Evolutionary conservation across 2,888 invertebrate genomes (phyloP), one percentile per base, ranked within the genome.

Genomic region (Malthinus seriepunctatus): DNA sequence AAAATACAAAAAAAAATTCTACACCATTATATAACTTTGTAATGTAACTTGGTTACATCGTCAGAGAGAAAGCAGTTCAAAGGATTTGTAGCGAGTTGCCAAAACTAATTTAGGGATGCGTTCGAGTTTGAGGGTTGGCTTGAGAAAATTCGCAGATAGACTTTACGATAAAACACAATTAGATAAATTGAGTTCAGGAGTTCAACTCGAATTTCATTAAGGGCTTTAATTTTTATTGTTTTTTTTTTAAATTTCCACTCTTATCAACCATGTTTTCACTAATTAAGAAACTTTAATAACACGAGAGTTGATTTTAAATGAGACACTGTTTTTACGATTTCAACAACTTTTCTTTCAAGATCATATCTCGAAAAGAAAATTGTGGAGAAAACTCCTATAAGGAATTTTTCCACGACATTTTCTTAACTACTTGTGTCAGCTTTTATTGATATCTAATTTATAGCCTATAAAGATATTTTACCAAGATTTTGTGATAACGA

Each of bases 91-190:
- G 51, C 51, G 51, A 60, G 55, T 56, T 60, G 60, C 60, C 56
- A 55, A 56, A 60, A 60, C 60, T 60, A 60, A 60, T 60, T 60
- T 60, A 52, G 56, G 54, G 56, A 60, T 60, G 52, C 55, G 51
- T 60, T 60, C 60, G 60, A 49, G 51, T 45, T 52, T 37, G 56
- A 59, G 44, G 59, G 45, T 53, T 53, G 54, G 54, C 59, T 58
- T 51, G 54, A 59, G 59, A 59, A 59, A 54, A 59, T 59, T 59
- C 54, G 50, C 39, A 55, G 59, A 59, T 59, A 54, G 59, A 59
- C 54, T 59, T 55, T 51, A 32, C 54, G 59, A 59, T 59, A 55
- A 55, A 59, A 59, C 53, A 55, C 59, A 59, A 59, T 59, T 59
- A 59, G 47, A 54, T 59, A 55, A 59, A 59, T 59, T 59, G 59